Base-by-base conservation (phyloP, 2,797 vertebrate species). In the Aeoliscus strigatus region DNA sequence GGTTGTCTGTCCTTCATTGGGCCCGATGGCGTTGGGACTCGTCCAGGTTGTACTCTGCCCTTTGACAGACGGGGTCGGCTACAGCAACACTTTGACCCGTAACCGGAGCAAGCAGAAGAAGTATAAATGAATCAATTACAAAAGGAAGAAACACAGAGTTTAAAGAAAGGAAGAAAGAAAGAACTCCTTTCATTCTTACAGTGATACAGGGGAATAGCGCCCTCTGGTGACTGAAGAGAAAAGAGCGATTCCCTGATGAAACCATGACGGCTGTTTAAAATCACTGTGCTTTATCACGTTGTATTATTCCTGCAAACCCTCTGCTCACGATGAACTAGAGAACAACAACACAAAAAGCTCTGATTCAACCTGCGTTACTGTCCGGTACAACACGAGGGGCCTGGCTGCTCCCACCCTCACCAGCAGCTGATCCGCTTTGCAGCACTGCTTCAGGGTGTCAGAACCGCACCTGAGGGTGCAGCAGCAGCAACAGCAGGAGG, bases 381-480 rank as follows among this genome's bases (percentile, higher is more conserved):
- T 14, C 13, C 34, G 35, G 24, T 6, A 2, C 9, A 8, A 16
- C 6, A 17, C 6, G 39, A 21, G 3, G 18, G 18, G 18, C 18
- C 18, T 21, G n/a, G n/a, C 18, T 3, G 18, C 6, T 8, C 3
- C 9, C 9, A 25, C 29, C 34, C 29, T 38, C 11, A 52, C 14
- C 6, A 39, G 21, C 27, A 47, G 24, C 62, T 48, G 59, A 54
- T 50, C 42, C 27, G 39, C 42, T 56, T 51, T 70, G 64, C 66
- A 61, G 66, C 31, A 58, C 32, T 60, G 52, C 66, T 63, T 75
- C 76, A 57, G 71, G 71, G 67, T 70, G 73, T 54, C 43, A 51
- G 66, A 80, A 77, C 82, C 82, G 77, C 77, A 82, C 79, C 83
- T 83, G 81, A 73, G 67, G 64, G 55, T 6, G 18, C 18, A 21